Base-by-base conservation (phyloP, 1,140 invertebrate genomes). In the Melipona quadrifasciata region DNA sequence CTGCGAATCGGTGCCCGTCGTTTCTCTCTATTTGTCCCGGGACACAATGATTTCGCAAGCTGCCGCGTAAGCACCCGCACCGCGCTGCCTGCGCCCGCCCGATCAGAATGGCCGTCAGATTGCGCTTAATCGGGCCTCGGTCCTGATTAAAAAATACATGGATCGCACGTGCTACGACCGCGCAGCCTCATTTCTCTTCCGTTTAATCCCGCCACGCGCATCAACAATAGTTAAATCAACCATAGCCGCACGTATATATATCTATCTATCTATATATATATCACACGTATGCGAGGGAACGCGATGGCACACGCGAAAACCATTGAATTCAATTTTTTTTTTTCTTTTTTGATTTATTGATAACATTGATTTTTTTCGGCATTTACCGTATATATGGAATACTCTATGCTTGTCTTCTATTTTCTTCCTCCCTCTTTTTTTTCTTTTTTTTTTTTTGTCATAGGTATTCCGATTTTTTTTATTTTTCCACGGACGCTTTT, bases 11-110 rank as follows among this genome's bases (percentile, higher is more conserved):
- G 85, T 87, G 65, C 51, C 24, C 8, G 53, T 27, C 73, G 67
- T 87, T 89, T 77, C 88, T 87, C 87, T 87, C 87, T 80, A 79
- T 87, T 87, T 89, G 83, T 68, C 21, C 86, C 67, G 81, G 79
- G 79, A 90, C 83, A 90, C 89, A 90, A 90, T 90, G 88, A 90
- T 90, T 90, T 90, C 76, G 86, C 89, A 90, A 90, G 73, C 85
- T 90, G 89, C 86, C 86, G 81, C 88, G 89, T 90, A 90, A 90
- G 89, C 89, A 85, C 75, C 67, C 75, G 72, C 58, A 67, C 68
- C 79, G 75, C 80, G 71, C 65, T 82, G 76, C 80, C 77, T 80
- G 84, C 64, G 67, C 34, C 12, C 65, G 83, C 34, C 12, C 65
- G 83, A 76, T 87, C 88, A 84, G 86, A 87, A 90, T 90, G 82